A percentile compares a stretch with the other conserved stretches of the same genome.
phyloP scores from a whole-genome alignment of 2,113 vertebrate genomes.

The Anarrhichthys ocellatus region DNA sequence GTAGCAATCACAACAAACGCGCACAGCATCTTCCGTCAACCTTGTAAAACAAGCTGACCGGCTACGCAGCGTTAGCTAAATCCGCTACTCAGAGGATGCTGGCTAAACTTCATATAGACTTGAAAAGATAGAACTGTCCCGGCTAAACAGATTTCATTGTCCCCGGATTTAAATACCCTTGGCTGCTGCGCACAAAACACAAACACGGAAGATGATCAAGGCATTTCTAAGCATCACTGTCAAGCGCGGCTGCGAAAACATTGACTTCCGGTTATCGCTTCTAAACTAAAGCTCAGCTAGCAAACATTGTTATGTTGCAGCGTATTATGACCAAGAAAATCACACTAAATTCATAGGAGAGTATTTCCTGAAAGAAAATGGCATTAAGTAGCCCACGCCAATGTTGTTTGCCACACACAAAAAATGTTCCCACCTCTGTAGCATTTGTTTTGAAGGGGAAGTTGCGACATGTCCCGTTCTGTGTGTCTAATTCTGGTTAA shows the following conservation, averaged over 20 bases:
- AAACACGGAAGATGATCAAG: conserved; percentile 72
- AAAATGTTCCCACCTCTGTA: too few species aligned
- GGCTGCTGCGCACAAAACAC: conserved; percentile 54
- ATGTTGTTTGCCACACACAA: too few species aligned
- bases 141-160: neutral
- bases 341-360: rapidly evolving
- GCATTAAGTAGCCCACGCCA: too few species aligned
- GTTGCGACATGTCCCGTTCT: neutral
- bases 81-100: too few species aligned
- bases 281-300: conserved; percentile 21
- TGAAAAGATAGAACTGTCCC: neutral
- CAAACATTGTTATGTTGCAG: rapidly evolving
- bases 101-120: neutral
- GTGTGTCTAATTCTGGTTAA: neutral
- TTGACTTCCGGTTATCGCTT: conserved; percentile 27
- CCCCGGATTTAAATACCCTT: conserved; percentile 52
- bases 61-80: neutral
- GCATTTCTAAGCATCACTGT: conserved; percentile 26
- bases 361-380: neutral
- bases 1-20: conserved; percentile 39
- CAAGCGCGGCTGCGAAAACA: neutral
- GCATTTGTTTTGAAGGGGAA: conserved; percentile 29
- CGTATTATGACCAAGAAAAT: rapidly evolving
- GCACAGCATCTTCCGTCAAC: conserved; percentile 41
- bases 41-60: conserved; percentile 19